Conservation (phyloP, 2,797 vertebrate species). For the Rhabdophis nuchalis region DNA sequence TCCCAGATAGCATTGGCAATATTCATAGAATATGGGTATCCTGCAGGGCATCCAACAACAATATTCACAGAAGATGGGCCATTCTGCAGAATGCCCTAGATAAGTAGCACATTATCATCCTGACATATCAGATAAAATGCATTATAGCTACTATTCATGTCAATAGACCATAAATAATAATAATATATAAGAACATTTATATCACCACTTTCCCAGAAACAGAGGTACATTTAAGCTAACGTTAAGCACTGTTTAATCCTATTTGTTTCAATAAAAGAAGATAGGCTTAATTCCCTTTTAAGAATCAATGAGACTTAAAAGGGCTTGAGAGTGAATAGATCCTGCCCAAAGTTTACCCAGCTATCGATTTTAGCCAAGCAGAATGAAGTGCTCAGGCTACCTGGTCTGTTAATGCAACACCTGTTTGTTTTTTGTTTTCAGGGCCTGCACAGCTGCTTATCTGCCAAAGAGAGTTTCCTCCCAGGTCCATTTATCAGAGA, state of each 20-base stretch:
- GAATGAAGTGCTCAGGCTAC: background rate
- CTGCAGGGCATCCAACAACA: background rate
- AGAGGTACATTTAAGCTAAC: background rate
- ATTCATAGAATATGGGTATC: background rate
- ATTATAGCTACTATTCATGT: background rate
- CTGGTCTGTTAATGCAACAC: conserved; percentile 41
- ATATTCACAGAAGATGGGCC: background rate
- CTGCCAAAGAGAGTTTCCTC: conserved; percentile 59
- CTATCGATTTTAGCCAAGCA: background rate
- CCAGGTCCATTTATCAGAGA: conserved; percentile 61
- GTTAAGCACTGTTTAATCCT: background rate
- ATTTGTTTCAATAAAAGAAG: background rate
- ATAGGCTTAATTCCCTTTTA: conserved; percentile 34
- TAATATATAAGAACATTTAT: background rate
- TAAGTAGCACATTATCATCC: background rate
- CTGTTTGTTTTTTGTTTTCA: conserved; percentile 65
- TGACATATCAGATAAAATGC: background rate
- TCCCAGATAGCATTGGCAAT: background rate
- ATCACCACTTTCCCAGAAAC: background rate
- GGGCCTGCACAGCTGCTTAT: conserved; percentile 63
- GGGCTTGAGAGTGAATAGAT: conserved; percentile 32
- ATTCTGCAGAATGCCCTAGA: background rate
- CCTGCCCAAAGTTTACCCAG: conserved; percentile 28
- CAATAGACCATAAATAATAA: background rate
- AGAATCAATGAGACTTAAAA: background rate